phyloP scores from a whole-genome alignment of 2,888 invertebrate species.

The Drosophila kanekoi region DNA sequence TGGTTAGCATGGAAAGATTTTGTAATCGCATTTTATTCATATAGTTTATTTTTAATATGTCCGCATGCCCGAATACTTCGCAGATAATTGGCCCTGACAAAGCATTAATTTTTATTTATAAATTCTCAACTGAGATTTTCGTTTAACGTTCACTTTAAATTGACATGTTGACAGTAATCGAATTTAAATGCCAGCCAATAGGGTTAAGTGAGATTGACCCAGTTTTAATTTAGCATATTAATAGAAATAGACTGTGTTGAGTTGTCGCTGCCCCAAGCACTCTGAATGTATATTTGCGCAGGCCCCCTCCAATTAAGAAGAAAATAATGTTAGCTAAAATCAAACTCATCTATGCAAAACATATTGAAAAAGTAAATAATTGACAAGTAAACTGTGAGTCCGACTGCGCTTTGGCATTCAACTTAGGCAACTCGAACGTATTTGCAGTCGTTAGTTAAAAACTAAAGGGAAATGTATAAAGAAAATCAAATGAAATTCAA shows the following conservation, averaged over 20 bases:
- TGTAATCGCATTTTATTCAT: not conserved
- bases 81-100: not conserved
- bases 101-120: too few relatives aligned
- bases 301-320: not conserved
- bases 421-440: conserved; percentile 18
- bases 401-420: conserved; percentile 38
- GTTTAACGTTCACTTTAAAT: conserved; percentile 3
- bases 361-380: not conserved
- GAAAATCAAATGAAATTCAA: conserved; percentile 25
- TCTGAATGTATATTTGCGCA: conserved; percentile 9
- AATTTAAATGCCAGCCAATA: conserved; percentile 1
- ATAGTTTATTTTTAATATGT: not conserved
- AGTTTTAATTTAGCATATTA: conserved; percentile 22
- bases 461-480: conserved; percentile 18
- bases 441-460: conserved; percentile 12
- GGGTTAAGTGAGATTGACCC: conserved; percentile 14
- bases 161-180: conserved; percentile 19
- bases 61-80: not conserved
- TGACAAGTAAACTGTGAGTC: conserved; percentile 20
- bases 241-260: conserved; percentile 2
- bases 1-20: not conserved
- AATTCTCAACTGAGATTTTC: not conserved
- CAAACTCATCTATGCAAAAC: not conserved
- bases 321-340: conserved; percentile 8
- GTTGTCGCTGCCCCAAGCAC: conserved; percentile 10